Percentiles rank a stretch among this genome's conserved stretches.
Conservation (phyloP, 2,113 vertebrate species). For the Heterochromis multidens region DNA sequence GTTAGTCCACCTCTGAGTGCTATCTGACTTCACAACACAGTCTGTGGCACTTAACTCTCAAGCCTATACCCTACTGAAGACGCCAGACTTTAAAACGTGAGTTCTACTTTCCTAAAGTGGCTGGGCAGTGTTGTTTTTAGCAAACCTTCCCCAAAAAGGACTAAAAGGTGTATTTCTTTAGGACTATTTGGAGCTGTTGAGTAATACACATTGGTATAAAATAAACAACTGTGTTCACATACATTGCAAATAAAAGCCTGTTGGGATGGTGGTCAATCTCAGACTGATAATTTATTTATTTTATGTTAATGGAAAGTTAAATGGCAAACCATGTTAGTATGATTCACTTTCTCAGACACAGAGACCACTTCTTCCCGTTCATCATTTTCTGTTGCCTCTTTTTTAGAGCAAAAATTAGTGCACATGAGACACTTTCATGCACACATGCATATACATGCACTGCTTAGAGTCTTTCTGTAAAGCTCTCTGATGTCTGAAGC, state of each 20-base stretch:
- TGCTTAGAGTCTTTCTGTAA: constrained; percentile 1
- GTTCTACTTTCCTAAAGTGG: neutral
- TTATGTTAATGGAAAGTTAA: neutral
- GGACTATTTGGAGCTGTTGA: too few relatives aligned
- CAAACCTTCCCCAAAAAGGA: neutral
- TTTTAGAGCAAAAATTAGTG: neutral
- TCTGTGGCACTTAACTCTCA: neutral
- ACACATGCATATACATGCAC: neutral
- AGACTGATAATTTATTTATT: neutral
- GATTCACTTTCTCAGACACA: neutral
- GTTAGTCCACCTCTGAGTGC: neutral
- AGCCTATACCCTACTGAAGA: neutral
- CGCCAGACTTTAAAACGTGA: neutral
- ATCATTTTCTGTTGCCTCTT: neutral
- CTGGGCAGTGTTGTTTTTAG: neutral
- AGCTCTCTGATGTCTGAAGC: constrained; percentile 57
- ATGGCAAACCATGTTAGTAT: neutral
- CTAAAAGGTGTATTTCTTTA: neutral
- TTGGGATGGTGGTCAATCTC: neutral
- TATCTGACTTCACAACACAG: neutral
- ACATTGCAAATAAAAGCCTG: neutral
- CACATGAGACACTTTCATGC: neutral
- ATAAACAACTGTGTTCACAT: neutral
- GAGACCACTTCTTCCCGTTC: neutral
- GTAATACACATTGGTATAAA: too few relatives aligned